Evolutionary conservation across 1,140 invertebrate species (phyloP), one percentile per base, ranked within the genome.

Genomic region (Zaprionus inermis): DNA sequence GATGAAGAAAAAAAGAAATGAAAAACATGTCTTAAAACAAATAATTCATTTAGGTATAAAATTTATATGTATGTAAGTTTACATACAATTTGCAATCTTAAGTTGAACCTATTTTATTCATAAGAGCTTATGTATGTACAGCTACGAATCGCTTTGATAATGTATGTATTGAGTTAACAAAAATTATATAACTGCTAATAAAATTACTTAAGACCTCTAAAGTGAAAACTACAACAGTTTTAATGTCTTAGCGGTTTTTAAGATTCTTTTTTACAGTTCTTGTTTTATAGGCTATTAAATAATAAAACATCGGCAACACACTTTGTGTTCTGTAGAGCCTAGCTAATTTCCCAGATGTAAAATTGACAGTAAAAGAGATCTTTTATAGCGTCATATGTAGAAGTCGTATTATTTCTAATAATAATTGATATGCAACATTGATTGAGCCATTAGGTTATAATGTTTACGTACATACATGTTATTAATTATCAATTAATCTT

Each of bases 91-190:
- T 69, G 72, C 57, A 69, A 52, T 61, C 24, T 69, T 69, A 56
- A 69, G 65, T 60, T 68, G 28, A 20, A 46, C 34, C 34, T 46
- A 56, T 56, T 56, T 38, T 41, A 51, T 44, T 58, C 52, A 52
- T 74, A 74, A 74, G 72, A 58, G 59, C 57, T 57, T 63, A 70
- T 70, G 20, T 34, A 57, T 20, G 65, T 58, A 41, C 56, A 30
- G 51, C 34, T 56, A 69, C 16, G 52, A 70, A 28, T 52, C 52
- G 6, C 57, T 63, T 57, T 52, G 32, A 72, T 67, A 7, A 65
- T 44, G 61, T 49, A 65, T 75, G 38, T 75, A 75, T 59, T 59
- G 59, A 63, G 60, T 70, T 61, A 57, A 70, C 55, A 68, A 58
- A 52, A 54, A 24, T 54, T 72, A 57, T 41, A 63, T 16, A 51